phyloP scores from a whole-genome alignment of 2,113 vertebrate species.

The Myotis yumanensis region DNA sequence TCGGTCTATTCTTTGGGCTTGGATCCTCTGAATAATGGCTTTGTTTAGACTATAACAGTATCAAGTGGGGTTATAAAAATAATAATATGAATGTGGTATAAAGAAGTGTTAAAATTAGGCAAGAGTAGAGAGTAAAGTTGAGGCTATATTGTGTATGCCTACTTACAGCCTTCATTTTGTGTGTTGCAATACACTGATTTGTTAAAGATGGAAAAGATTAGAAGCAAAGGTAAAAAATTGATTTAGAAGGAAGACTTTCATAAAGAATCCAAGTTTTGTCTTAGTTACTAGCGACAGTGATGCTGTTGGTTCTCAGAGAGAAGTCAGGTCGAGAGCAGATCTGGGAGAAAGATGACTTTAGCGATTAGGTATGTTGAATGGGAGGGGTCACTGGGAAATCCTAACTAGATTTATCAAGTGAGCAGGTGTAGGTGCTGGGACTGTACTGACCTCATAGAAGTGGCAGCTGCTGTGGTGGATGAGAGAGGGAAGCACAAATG shows the following conservation, averaged over 20 bases:
- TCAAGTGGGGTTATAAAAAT: neutral
- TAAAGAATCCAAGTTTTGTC: neutral
- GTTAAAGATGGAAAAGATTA: slow-evolving; percentile 5
- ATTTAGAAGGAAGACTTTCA: neutral
- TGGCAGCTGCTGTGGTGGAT: neutral
- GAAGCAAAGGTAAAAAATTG: neutral
- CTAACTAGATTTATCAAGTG: neutral
- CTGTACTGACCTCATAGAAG: neutral
- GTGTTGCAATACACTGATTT: neutral
- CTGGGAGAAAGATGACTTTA: neutral
- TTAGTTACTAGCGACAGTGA: neutral
- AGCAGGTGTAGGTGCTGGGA: neutral
- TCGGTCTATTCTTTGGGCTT: neutral
- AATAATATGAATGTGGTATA: neutral
- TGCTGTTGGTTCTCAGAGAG: neutral
- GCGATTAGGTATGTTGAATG: neutral
- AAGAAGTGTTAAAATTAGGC: neutral
- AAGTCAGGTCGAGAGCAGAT: neutral
- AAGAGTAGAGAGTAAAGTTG: neutral
- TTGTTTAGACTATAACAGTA: neutral
- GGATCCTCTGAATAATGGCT: neutral
- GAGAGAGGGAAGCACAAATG: neutral
- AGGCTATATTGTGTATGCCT: neutral
- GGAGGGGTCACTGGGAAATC: neutral
- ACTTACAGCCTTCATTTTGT: neutral